Percentiles rank a stretch among this genome's conserved stretches.
These are phyloP conservation scores for Nematostella vectensis DNA, from an alignment of 92 coral and sea anemone species.

Conservation along the genomic window DNA sequence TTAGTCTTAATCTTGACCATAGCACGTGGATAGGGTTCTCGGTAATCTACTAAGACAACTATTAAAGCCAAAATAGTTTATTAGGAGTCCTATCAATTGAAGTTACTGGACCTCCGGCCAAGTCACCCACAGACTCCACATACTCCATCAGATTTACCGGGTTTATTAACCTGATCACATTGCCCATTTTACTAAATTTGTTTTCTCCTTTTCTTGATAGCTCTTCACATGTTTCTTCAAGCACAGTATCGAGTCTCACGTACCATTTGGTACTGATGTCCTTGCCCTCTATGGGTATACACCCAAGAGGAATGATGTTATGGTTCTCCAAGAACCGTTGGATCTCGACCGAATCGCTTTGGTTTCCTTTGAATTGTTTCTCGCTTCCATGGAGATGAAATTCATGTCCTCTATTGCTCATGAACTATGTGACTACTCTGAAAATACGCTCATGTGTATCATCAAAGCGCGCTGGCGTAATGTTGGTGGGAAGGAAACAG, in stretches of 20 bases:
- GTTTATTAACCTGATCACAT: too few relatives aligned
- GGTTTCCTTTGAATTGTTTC: background rate
- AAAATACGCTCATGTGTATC: background rate
- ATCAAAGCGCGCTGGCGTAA: background rate
- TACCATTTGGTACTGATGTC: background rate
- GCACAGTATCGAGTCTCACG: background rate
- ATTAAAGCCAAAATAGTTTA: too few relatives aligned
- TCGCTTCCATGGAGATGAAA: background rate
- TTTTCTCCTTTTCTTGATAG: background rate
- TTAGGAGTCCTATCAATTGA: too few relatives aligned
- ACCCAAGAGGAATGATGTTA: background rate
- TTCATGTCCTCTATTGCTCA: background rate
- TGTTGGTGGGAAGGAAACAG: too few relatives aligned
- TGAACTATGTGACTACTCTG: background rate
- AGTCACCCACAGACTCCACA: too few relatives aligned
- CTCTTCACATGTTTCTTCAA: background rate
- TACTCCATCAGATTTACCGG: too few relatives aligned
- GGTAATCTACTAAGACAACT: too few relatives aligned
- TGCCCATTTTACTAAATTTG: too few relatives aligned
- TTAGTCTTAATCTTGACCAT: too few relatives aligned
- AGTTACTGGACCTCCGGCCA: too few relatives aligned
- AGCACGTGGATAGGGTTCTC: too few relatives aligned
- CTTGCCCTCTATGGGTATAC: background rate
- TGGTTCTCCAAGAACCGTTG: background rate
- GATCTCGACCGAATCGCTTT: background rate